Evolutionary conservation across 2,888 invertebrate genomes (phyloP).

Genomic region (Pseudanteris insignis): DNA sequence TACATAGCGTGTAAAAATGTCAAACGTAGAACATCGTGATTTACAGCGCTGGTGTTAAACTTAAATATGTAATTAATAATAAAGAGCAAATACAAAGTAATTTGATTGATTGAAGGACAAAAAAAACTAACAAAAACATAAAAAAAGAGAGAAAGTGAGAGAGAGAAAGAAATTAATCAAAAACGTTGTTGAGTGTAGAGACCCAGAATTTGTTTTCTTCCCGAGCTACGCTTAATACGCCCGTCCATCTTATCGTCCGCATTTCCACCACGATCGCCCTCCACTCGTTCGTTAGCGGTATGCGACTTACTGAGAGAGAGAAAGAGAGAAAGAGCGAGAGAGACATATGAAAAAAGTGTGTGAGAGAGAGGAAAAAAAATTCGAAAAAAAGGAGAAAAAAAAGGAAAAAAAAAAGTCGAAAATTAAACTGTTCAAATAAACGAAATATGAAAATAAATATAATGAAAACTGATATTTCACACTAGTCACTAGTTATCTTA

Average conservation of each 20-base stretch:
- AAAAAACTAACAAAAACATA: conserved; percentile 4
- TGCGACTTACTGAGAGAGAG: conserved; percentile 39
- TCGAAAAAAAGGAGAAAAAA: conserved; percentile 9
- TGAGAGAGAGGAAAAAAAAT: no score
- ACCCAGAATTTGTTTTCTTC: conserved; percentile 45
- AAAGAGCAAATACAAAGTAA: conserved; percentile 5
- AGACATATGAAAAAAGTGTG: conserved; percentile 14
- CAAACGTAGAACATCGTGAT: conserved; percentile 27
- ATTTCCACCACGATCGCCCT: conserved; percentile 47
- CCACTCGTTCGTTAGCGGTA: conserved; percentile 48
- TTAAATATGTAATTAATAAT: no score
- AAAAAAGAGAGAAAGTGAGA: conserved; percentile 2
- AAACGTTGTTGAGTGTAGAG: conserved; percentile 42
- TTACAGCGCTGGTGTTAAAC: conserved; percentile 4
- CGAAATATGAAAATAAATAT: conserved; percentile 12
- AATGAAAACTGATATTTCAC: conserved; percentile 31
- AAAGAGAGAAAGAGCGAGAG: background rate
- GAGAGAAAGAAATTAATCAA: conserved; percentile 5
- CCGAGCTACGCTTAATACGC: conserved; percentile 48
- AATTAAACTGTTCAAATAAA: conserved; percentile 3
- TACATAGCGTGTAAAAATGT: conserved; percentile 21
- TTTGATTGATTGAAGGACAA: no score
- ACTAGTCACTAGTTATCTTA: conserved; percentile 46
- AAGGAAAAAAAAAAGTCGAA: conserved; percentile 10
- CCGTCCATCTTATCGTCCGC: conserved; percentile 46